A percentile compares a stretch with the other conserved stretches of the same genome.
These are phyloP conservation scores for Panagrolaimus sp. DNA, from an alignment of 1,140 invertebrate genomes.

Conservation along the genomic window DNA sequence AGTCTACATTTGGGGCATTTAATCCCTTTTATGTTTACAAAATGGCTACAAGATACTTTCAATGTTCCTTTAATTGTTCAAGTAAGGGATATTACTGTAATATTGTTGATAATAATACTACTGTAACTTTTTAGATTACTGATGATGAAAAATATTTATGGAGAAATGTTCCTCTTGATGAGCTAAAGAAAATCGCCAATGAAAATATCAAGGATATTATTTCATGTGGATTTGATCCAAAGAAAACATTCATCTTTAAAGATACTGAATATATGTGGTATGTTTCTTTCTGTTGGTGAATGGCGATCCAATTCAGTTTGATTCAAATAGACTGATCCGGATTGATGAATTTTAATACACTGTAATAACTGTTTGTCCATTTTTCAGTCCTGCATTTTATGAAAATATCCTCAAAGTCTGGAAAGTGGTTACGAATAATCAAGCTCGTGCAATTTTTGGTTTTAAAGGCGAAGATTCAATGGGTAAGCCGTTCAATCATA, in stretches of 20 bases:
- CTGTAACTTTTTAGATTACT: slow-evolving; percentile 72
- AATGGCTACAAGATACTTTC: slow-evolving; percentile 96
- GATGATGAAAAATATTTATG: slow-evolving; percentile 98
- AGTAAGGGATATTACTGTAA: slow-evolving; percentile 21
- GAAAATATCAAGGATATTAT: slow-evolving; percentile 98
- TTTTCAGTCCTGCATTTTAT: slow-evolving; percentile 73
- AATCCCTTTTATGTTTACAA: slow-evolving; percentile 91
- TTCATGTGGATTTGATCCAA: slow-evolving; percentile 86
- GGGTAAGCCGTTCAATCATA: no score
- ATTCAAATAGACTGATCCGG: no score
- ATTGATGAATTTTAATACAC: no score
- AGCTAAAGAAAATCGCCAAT: slow-evolving; percentile 74
- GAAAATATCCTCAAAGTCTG: slow-evolving; percentile 83
- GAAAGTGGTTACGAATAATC: slow-evolving; percentile 89
- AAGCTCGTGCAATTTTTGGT: slow-evolving; percentile 86
- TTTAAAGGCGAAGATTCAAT: slow-evolving; percentile 80
- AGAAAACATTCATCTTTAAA: slow-evolving; percentile 96
- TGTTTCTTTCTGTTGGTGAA: slow-evolving; percentile 32
- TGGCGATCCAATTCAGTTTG: no score
- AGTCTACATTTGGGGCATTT: slow-evolving; percentile 95
- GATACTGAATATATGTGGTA: slow-evolving; percentile 90
- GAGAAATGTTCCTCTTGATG: slow-evolving; percentile 87
- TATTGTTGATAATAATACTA: slow-evolving; percentile 16
- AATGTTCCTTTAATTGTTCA: slow-evolving; percentile 75
- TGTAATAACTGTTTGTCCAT: no score